A percentile compares a stretch with the other conserved stretches of the same genome.
These are phyloP conservation scores for Ailuropoda melanoleuca DNA, from an alignment of 2,113 vertebrate genomes.

Conservation along the genomic window DNA sequence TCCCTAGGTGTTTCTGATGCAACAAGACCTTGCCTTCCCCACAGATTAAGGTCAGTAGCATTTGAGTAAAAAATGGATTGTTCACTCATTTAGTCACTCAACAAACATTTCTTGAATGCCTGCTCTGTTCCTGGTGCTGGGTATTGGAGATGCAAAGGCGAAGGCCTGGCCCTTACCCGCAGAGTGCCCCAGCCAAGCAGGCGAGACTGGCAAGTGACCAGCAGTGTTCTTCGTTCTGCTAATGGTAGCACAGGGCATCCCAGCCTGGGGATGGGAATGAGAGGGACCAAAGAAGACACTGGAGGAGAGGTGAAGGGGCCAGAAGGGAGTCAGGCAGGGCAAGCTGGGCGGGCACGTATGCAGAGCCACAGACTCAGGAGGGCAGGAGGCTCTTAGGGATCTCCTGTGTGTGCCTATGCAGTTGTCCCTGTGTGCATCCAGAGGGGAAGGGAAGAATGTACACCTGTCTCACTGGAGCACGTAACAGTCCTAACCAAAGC, in stretches of 20 bases:
- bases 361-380: background rate
- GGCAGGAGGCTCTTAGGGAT: background rate
- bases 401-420: background rate
- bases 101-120: background rate
- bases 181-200: background rate
- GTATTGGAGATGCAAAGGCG: background rate
- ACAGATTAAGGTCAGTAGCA: background rate
- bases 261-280: fast-evolving
- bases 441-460: background rate
- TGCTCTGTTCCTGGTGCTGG: background rate
- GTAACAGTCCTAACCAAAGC: background rate
- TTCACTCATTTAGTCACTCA: background rate
- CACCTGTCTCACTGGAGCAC: background rate
- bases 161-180: background rate
- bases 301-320: background rate
- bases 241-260: background rate
- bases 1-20: background rate
- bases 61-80: background rate
- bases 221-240: background rate
- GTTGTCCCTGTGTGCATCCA: background rate
- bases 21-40: background rate
- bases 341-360: fast-evolving
- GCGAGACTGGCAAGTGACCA: background rate
- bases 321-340: background rate
- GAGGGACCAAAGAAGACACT: background rate